Percentiles rank a stretch among this genome's conserved stretches.
Conservation (phyloP, 1,140 invertebrate genomes). For the Helicoverpa zea region DNA sequence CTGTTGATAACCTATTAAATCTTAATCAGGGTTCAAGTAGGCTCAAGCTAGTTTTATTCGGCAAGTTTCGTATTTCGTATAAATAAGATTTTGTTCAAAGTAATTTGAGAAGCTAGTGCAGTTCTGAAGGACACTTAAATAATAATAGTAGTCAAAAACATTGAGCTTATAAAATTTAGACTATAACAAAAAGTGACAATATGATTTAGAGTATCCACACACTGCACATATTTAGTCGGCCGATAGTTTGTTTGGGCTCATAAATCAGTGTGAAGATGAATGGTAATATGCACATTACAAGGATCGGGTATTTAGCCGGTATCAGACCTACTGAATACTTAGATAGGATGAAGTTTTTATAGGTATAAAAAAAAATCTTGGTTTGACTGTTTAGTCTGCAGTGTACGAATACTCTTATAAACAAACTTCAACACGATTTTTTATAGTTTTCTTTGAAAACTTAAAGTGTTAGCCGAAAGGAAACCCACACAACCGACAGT, state of each 20-base stretch:
- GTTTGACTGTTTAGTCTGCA: slow-evolving; percentile 4
- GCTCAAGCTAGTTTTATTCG: background rate
- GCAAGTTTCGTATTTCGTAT: background rate
- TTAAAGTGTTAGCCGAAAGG: slow-evolving; percentile 40
- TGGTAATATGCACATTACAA: too few relatives aligned
- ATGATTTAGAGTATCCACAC: background rate
- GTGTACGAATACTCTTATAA: slow-evolving; percentile 11
- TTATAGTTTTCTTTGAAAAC: slow-evolving; percentile 50
- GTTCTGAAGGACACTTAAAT: background rate
- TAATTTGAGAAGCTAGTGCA: background rate
- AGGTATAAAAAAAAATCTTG: too few relatives aligned
- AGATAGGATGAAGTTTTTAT: too few relatives aligned
- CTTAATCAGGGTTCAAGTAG: too few relatives aligned
- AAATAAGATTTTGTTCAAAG: background rate
- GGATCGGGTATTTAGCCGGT: too few relatives aligned
- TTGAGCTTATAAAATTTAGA: background rate
- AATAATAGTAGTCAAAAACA: slow-evolving; percentile 1
- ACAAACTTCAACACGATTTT: slow-evolving; percentile 27
- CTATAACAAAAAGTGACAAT: background rate
- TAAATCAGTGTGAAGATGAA: too few relatives aligned
- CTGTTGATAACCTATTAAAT: too few relatives aligned
- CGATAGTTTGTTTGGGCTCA: too few relatives aligned
- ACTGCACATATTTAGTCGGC: too few relatives aligned
- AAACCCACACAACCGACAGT: slow-evolving; percentile 24
- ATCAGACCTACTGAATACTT: background rate